Percentiles rank a stretch among this genome's conserved stretches.
phyloP scores from a whole-genome alignment of 2,113 vertebrate species.

The Pterocles burchelli region DNA sequence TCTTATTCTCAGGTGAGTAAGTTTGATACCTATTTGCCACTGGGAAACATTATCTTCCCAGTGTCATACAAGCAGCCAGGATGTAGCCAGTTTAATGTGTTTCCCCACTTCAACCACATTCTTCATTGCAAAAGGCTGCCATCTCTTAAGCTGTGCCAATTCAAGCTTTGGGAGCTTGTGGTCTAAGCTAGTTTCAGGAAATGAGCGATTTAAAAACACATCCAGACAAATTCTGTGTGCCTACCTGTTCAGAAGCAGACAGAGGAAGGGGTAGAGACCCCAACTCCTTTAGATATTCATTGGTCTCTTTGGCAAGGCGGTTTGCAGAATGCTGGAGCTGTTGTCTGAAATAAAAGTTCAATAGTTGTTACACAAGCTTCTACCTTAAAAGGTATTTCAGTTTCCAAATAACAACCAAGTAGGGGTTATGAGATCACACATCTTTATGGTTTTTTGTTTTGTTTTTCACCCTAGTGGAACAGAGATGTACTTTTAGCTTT shows the following conservation, averaged over 20 bases:
- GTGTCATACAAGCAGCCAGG: neutral
- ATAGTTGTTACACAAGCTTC: neutral
- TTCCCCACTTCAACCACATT: neutral
- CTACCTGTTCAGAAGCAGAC: conserved; percentile 89
- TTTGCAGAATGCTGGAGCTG: conserved; percentile 94
- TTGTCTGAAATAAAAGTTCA: conserved; percentile 77
- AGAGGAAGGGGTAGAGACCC: conserved; percentile 83
- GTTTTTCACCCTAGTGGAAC: neutral
- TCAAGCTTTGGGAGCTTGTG: neutral
- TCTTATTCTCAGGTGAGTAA: neutral
- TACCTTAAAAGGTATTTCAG: neutral
- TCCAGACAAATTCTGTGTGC: neutral
- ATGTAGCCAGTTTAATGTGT: neutral
- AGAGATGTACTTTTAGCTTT: neutral
- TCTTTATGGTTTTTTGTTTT: neutral
- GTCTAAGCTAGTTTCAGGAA: neutral
- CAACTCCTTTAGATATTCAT: conserved; percentile 91
- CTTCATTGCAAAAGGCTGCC: neutral
- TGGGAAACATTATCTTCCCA: neutral
- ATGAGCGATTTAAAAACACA: neutral
- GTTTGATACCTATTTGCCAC: neutral
- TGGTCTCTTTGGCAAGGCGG: conserved; percentile 93
- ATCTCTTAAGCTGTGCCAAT: neutral
- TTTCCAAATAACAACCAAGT: neutral
- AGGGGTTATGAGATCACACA: neutral